Evolutionary conservation across 2,888 invertebrate species (phyloP).

Genomic region (Drosophila koepferae): DNA sequence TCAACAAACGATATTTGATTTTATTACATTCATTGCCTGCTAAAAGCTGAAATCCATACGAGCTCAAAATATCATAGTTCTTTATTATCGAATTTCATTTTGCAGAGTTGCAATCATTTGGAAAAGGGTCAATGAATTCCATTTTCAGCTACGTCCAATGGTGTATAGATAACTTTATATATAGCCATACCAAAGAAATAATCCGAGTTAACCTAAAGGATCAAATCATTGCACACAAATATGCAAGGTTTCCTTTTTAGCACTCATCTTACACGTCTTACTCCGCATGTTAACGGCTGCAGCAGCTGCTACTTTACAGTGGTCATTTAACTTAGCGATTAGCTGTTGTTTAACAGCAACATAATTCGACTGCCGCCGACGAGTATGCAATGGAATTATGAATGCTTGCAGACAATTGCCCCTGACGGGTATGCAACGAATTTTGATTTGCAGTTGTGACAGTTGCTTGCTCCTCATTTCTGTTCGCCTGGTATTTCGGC

Average conservation of each 20-base stretch:
- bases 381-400: slow-evolving; percentile 1
- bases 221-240: not conserved
- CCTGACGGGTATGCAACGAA: slow-evolving; percentile 1
- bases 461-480: not conserved
- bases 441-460: not conserved
- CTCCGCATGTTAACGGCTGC: not conserved
- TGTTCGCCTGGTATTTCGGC: not conserved
- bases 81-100: not conserved
- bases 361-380: not conserved
- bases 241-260: not conserved
- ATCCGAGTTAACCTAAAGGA: not conserved
- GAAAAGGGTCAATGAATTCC: not conserved
- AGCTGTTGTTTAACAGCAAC: not conserved
- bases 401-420: not conserved
- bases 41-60: not conserved
- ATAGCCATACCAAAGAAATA: not conserved
- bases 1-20: not conserved
- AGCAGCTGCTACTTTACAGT: not conserved
- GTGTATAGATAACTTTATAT: not conserved
- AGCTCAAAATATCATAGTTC: not conserved
- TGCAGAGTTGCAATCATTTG: not conserved
- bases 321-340: not conserved
- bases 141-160: not conserved
- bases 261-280: too few relatives aligned
- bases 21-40: not conserved